Evolutionary conservation across 2,888 invertebrate species (phyloP), one percentile per base, ranked within the genome.

Genomic region (Tipula lateralis): DNA sequence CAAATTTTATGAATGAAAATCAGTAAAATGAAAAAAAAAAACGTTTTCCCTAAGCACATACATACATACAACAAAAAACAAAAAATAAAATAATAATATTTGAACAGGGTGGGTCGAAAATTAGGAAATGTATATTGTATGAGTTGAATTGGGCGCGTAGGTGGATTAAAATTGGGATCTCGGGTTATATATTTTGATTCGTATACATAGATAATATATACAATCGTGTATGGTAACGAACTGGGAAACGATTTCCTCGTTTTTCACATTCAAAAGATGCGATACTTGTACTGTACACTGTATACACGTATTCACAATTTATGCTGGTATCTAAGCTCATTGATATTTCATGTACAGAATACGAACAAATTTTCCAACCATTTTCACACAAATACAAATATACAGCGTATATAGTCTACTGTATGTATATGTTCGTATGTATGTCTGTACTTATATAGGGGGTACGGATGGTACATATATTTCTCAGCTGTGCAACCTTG

Each of bases 401-500:
- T 13, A 39, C 1, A 2, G 12, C 34, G 44, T 44, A 36, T 36
- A 6, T 36, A 6, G 6, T 16, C 16, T 19, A 13, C 29, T n/a
- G 80, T 29, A 7, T 29, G 29, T 24, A 66, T 24, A 24, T 50
- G 29, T 6, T 9, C 9, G 13, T 80, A 24, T 24, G 3, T 80
- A 24, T 80, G 82, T 82, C 16, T 29, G 82, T 82, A n/a, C 30
- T 1, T 80, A 80, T 24, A 1, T 36, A 7, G 9, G 16, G n/a
- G 9, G 29, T 81, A 29, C 29, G 24, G 29, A 29, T 81, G 29
- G 29, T 81, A 82, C 82, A n/a, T 32, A n/a, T n/a, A n/a, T 16
- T 82, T 82, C 29, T 82, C 82, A 82, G 82, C 82, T 82, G 82
- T 30, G 82, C 30, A 82, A 82, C 82, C 82, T 82, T 82, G 30